Evolutionary conservation across 2,888 invertebrate genomes (phyloP).

Genomic region (Xestobium rufovillosum): DNA sequence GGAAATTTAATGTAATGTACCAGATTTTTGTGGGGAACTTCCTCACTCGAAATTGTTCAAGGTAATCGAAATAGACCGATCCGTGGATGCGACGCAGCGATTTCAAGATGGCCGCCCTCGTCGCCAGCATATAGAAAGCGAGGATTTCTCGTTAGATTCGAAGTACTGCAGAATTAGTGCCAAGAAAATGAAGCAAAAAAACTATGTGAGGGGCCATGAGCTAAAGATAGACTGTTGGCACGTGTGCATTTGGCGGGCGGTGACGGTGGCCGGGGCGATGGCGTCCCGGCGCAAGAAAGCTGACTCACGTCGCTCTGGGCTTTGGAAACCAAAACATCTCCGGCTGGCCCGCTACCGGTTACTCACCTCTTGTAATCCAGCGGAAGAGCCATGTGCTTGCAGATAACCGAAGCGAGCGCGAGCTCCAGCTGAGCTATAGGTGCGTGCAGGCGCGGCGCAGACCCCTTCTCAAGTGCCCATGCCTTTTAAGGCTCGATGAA

Average conservation of each 20-base stretch:
- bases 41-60: too few relatives aligned
- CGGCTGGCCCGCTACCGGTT: slow-evolving; percentile 31
- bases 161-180: slow-evolving; percentile 5
- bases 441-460: slow-evolving; percentile 24
- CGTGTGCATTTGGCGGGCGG: slow-evolving; percentile 34
- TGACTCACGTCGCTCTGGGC: slow-evolving; percentile 20
- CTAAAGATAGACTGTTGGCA: slow-evolving; percentile 44
- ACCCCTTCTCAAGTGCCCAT: slow-evolving; percentile 43
- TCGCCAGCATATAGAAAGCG: too few relatives aligned
- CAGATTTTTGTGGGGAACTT: too few relatives aligned
- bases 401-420: slow-evolving; percentile 24
- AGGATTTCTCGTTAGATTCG: slow-evolving; percentile 10
- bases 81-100: too few relatives aligned
- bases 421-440: slow-evolving; percentile 1
- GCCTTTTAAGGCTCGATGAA: slow-evolving; percentile 44
- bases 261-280: slow-evolving; percentile 20
- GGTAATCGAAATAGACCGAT: too few relatives aligned
- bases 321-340: slow-evolving; percentile 18
- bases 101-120: too few relatives aligned
- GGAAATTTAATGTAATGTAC: too few relatives aligned
- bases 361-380: slow-evolving; percentile 35
- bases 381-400: slow-evolving; percentile 35
- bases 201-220: slow-evolving; percentile 39
- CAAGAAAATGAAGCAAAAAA: slow-evolving; percentile 29
- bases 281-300: slow-evolving; percentile 25